Evolutionary conservation across 2,113 vertebrate species (phyloP).

Genomic region (Lamprotornis superbus): DNA sequence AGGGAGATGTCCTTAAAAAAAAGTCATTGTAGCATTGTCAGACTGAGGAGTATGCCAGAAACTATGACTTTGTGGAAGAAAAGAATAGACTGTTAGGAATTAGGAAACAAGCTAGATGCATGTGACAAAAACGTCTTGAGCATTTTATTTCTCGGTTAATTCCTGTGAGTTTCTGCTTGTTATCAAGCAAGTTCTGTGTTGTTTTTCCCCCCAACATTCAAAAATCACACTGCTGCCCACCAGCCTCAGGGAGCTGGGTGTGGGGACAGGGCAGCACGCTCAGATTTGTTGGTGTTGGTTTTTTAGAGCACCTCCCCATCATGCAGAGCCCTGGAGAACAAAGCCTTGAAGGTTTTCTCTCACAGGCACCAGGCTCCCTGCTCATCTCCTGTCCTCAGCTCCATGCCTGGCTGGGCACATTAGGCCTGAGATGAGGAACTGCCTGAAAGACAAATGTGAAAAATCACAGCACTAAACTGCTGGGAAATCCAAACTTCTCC

Average conservation of each 20-base stretch:
- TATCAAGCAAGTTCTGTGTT: neutral
- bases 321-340: neutral
- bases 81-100: neutral
- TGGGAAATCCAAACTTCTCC: slow-evolving; percentile 26
- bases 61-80: neutral
- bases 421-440: neutral
- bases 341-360: neutral
- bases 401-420: neutral
- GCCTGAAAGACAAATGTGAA: slow-evolving; percentile 7
- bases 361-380: neutral
- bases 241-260: neutral
- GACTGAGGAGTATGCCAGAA: neutral
- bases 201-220: neutral
- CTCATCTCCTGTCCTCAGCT: neutral
- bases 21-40: neutral
- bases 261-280: neutral
- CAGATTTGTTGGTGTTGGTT: neutral
- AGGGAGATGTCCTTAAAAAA: slow-evolving; percentile 46
- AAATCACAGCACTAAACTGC: slow-evolving; percentile 9
- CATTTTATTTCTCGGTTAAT: neutral
- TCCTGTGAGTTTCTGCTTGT: neutral
- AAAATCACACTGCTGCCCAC: neutral
- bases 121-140: neutral
- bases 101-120: neutral
- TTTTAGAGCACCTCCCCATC: neutral